A percentile compares a stretch with the other conserved stretches of the same genome.
These are phyloP conservation scores for Drosophila setosimentum DNA, from an alignment of 2,888 invertebrate species.

Conservation along the genomic window DNA sequence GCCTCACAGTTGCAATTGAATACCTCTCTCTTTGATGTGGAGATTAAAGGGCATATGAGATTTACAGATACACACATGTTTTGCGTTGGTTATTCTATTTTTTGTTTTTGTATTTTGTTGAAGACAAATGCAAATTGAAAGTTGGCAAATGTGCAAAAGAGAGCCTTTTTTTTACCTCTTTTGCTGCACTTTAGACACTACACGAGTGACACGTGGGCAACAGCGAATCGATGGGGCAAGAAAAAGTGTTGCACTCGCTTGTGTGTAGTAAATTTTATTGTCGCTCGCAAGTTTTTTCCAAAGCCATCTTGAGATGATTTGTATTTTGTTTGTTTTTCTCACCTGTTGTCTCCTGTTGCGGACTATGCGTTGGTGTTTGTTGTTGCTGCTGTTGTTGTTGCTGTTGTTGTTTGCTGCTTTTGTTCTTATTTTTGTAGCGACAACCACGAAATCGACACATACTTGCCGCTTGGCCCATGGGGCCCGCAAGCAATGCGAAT, in stretches of 20 bases:
- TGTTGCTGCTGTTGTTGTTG: slow-evolving; percentile 51
- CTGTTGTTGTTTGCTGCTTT: slow-evolving; percentile 70
- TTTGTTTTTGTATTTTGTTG: slow-evolving; percentile 23
- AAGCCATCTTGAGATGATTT: slow-evolving; percentile 30
- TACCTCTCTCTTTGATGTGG: slow-evolving; percentile 1
- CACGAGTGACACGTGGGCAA: slow-evolving; percentile 1
- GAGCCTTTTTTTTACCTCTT: slow-evolving; percentile 5
- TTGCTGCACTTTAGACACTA: slow-evolving; percentile 10
- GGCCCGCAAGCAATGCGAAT: slow-evolving; percentile 85
- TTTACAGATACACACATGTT: slow-evolving; percentile 30
- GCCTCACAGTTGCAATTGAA: neutral
- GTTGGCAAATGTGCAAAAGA: slow-evolving; percentile 73
- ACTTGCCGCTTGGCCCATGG: slow-evolving; percentile 92
- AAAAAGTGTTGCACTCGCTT: slow-evolving; percentile 6
- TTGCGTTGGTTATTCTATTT: slow-evolving; percentile 35
- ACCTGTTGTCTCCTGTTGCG: slow-evolving; percentile 65
- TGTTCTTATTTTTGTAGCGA: slow-evolving; percentile 91
- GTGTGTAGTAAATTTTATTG: slow-evolving; percentile 49
- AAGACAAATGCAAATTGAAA: slow-evolving; percentile 74
- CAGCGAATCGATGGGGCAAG: slow-evolving; percentile 34
- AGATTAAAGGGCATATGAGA: slow-evolving; percentile 28
- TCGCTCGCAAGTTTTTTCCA: slow-evolving; percentile 9
- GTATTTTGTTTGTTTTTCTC: slow-evolving; percentile 33
- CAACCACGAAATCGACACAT: slow-evolving; percentile 93
- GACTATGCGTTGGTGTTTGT: slow-evolving; percentile 53